phyloP scores from a whole-genome alignment of 2,888 invertebrate species.

The Cordilura impudica region DNA sequence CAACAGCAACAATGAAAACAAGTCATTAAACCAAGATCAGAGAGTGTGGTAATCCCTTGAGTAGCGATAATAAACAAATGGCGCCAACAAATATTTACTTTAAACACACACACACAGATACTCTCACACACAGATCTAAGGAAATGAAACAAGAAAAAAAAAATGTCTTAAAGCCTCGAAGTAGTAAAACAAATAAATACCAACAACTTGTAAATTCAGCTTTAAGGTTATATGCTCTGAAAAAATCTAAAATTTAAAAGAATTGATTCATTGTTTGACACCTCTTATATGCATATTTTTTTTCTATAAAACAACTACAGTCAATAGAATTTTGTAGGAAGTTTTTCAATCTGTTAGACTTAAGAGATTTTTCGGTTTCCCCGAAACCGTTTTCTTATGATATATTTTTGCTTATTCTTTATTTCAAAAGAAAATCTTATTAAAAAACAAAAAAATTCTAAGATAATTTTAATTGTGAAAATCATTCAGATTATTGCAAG shows the following conservation, averaged over 20 bases:
- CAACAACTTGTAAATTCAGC: neutral
- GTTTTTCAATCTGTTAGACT: too few relatives aligned
- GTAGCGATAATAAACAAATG: slow-evolving; percentile 60
- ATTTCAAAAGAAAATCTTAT: too few relatives aligned
- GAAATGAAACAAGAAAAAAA: neutral
- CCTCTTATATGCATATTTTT: too few relatives aligned
- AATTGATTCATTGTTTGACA: neutral
- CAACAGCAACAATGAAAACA: slow-evolving; percentile 35
- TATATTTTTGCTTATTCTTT: too few relatives aligned
- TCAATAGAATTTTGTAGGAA: too few relatives aligned
- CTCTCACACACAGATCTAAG: neutral
- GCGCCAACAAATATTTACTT: slow-evolving; percentile 61
- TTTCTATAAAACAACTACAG: too few relatives aligned
- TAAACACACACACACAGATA: slow-evolving; percentile 13
- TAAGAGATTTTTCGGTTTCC: too few relatives aligned
- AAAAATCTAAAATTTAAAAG: neutral
- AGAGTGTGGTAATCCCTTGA: slow-evolving; percentile 52
- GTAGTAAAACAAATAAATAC: neutral
- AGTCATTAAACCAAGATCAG: slow-evolving; percentile 57
- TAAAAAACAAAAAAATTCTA: too few relatives aligned
- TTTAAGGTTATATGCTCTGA: neutral
- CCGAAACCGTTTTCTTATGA: too few relatives aligned
- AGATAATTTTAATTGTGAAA: too few relatives aligned
- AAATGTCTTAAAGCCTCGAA: neutral
- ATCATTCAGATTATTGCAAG: too few relatives aligned